These are phyloP conservation scores for Micronisus gabar DNA, from an alignment of 2,113 vertebrate species.

Conservation along the genomic window DNA sequence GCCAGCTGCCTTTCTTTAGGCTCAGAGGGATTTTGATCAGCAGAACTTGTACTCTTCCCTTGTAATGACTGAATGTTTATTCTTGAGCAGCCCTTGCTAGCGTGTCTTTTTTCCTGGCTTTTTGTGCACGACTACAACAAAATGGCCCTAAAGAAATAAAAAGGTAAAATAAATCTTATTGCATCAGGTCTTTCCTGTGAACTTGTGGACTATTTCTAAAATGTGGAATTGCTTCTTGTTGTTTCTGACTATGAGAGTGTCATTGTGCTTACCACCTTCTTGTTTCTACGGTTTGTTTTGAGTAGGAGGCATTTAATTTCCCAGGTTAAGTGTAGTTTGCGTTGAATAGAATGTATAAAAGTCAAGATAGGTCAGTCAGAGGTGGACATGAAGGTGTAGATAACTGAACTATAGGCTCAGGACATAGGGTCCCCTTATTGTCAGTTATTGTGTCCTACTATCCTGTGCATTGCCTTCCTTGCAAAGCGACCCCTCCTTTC, in stretches of 20 bases:
- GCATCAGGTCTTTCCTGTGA: neutral
- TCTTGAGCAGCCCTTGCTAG: conserved; percentile 13
- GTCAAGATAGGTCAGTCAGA: neutral
- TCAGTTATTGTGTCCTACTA: neutral
- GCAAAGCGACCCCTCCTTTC: neutral
- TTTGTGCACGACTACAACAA: neutral
- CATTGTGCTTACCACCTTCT: neutral
- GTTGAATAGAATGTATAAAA: neutral
- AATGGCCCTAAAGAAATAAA: conserved; percentile 49
- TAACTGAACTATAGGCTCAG: neutral
- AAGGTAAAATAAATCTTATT: conserved; percentile 37
- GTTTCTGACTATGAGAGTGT: neutral
- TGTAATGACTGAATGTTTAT: neutral
- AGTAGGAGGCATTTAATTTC: neutral
- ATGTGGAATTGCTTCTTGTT: neutral
- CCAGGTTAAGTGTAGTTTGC: neutral
- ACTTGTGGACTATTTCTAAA: neutral
- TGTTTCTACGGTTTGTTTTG: neutral
- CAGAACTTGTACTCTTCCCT: neutral
- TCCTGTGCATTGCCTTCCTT: neutral
- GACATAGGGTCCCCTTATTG: neutral
- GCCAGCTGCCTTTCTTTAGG: conserved; percentile 19
- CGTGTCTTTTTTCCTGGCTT: neutral
- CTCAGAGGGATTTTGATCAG: conserved; percentile 12
- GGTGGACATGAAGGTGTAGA: neutral